Base-by-base conservation (phyloP, 2,113 vertebrate species). In the Hyperopisus bebe region DNA sequence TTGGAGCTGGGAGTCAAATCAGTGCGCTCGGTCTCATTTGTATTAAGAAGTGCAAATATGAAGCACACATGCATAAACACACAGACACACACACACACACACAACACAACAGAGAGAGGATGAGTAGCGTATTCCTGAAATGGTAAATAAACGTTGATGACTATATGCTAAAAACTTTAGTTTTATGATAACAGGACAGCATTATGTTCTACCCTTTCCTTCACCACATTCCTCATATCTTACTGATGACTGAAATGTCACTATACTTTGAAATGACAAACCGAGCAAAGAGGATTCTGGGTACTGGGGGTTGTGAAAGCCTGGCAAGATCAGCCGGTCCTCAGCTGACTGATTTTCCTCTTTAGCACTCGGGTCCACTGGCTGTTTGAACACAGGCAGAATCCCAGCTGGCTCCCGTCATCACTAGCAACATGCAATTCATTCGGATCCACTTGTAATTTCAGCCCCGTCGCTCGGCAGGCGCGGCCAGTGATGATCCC, bases 21-120 rank as follows among this genome's bases (percentile, higher is more conserved):
- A 92, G 93, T 94, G 93, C 93, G 91, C 93, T 91, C 91, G 90
- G 92, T 93, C 93, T 95, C 94, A 95, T 96, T 95, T 95, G 94
- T 94, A 95, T 94, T 91, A 88, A 92, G 93, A 90, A 92, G 92
- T 50, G 92, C 89, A 92, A 92, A 91, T 90, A 90, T 90, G 91
- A 91, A 93, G 39, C 85, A 10, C 47, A 51, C 85, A 50, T 51
- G 31, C 48, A 86, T 47, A 86, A 24, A 87, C 85, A 35, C 13
- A 55, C 85, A 53, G 9, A 66, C 24, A 66, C 62, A 27, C n/a
- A 27, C n/a, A n/a, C 13, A 53, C 51, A 53, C n/a, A 66, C n/a
- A 66, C 58, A 27, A 6, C 85, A 53, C 50, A 46, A 86, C 1
- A 50, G 50, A 53, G 17, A 6, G 48, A 15, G 21, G 85, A 31